Percentiles rank a stretch among this genome's conserved stretches.
Conservation (phyloP, 2,888 invertebrate species). For the Trissolcus brochymenae region DNA sequence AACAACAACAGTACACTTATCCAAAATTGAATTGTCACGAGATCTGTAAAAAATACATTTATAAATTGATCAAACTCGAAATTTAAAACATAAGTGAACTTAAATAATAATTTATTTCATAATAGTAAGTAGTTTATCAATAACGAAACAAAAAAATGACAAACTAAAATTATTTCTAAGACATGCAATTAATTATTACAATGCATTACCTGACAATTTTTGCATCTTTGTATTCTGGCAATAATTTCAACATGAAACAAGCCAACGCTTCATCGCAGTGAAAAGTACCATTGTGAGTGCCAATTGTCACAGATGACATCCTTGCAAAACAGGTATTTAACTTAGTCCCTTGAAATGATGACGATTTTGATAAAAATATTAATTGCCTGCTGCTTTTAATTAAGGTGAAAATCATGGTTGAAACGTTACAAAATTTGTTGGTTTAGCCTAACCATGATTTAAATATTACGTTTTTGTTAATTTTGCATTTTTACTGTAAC, state of each 20-base stretch:
- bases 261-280: slow-evolving; percentile 98
- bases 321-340: slow-evolving; percentile 5
- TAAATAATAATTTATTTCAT: too few relatives aligned
- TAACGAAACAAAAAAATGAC: too few relatives aligned
- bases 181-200: slow-evolving; percentile 6
- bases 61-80: neutral
- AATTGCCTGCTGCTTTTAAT: neutral
- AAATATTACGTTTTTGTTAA: too few relatives aligned
- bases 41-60: slow-evolving; percentile 75
- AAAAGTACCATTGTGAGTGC: slow-evolving; percentile 89
- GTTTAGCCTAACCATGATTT: too few relatives aligned
- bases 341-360: neutral
- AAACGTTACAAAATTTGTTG: too few relatives aligned
- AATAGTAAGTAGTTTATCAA: neutral
- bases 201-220: slow-evolving; percentile 81
- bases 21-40: slow-evolving; percentile 80
- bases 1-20: slow-evolving; percentile 93
- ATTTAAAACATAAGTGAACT: neutral
- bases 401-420: neutral
- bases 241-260: slow-evolving; percentile 89
- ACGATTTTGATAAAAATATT: neutral
- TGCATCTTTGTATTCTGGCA: slow-evolving; percentile 89
- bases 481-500: too few relatives aligned
- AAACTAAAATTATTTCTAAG: neutral
- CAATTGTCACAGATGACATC: slow-evolving; percentile 77